Evolutionary conservation across 2,888 invertebrate genomes (phyloP).

Genomic region (Alcis repandata): DNA sequence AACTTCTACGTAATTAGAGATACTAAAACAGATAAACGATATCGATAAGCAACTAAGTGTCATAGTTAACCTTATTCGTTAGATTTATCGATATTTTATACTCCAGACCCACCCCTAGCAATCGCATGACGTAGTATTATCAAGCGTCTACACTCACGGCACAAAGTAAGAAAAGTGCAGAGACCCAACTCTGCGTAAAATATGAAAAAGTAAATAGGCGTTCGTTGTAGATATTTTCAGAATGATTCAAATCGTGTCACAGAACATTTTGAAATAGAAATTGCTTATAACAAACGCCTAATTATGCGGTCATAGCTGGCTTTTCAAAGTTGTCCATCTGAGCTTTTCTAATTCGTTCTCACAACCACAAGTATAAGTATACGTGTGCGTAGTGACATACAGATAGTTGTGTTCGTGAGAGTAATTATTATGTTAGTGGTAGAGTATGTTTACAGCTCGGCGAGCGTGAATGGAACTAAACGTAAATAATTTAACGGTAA

Average conservation of each 20-base stretch:
- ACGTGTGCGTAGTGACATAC: constrained; percentile 15
- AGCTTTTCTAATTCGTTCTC: constrained; percentile 13
- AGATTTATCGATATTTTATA: constrained; percentile 41
- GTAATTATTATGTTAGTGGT: constrained; percentile 36
- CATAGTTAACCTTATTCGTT: constrained; percentile 37
- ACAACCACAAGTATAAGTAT: constrained; percentile 8
- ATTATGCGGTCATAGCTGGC: not conserved
- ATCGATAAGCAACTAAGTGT: constrained; percentile 60
- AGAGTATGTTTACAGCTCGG: constrained; percentile 49
- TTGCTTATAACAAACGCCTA: not conserved
- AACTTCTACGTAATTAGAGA: constrained; percentile 7
- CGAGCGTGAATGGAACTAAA: constrained; percentile 35
- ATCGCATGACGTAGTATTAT: constrained; percentile 48
- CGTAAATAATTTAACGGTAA: constrained; percentile 42
- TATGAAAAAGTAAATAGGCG: not conserved
- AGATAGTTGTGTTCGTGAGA: constrained; percentile 35
- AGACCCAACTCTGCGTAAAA: constrained; percentile 6
- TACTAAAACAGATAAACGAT: constrained; percentile 16
- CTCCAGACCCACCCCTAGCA: constrained; percentile 31
- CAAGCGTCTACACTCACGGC: constrained; percentile 36
- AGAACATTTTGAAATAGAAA: not conserved
- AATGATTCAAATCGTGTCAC: not conserved
- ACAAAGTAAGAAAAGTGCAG: constrained; percentile 2
- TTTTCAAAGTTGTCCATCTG: constrained; percentile 2
- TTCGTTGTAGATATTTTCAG: not conserved